A percentile compares a stretch with the other conserved stretches of the same genome.
Conservation (phyloP, 2,113 vertebrate species). For the Rhabdomys dilectus region DNA sequence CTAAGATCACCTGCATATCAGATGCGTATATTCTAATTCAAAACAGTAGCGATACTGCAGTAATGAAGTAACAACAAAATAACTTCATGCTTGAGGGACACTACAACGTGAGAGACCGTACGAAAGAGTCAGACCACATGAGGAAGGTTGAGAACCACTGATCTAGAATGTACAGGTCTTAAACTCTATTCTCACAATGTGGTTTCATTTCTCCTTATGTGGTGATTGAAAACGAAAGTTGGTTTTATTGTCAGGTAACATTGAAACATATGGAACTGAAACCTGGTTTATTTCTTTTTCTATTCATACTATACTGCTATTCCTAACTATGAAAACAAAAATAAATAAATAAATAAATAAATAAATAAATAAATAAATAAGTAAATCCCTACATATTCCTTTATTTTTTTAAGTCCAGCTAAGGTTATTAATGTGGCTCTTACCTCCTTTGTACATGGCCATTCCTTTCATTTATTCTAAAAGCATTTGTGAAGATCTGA, state of each 20-base stretch:
- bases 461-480: constrained; percentile 35
- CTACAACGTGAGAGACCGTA: background rate
- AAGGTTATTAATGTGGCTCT: background rate
- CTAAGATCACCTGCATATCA: background rate
- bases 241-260: constrained; percentile 42
- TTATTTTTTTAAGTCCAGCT: background rate
- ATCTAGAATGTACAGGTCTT: background rate
- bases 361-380: no score
- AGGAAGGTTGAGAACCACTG: background rate
- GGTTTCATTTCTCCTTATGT: constrained; percentile 6
- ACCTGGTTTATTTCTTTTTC: background rate
- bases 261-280: background rate
- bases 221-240: background rate
- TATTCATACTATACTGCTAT: background rate
- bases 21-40: background rate
- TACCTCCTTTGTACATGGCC: background rate
- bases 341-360: no score
- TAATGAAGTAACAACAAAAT: background rate
- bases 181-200: background rate
- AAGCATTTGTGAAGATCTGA: constrained; percentile 4
- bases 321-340: constrained; percentile 28
- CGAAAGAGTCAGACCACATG: background rate
- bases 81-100: background rate
- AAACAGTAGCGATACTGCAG: background rate
- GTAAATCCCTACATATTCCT: background rate